phyloP scores from a whole-genome alignment of 35 echinoderm and acorn worm species.

The Ophioderma brevispina region DNA sequence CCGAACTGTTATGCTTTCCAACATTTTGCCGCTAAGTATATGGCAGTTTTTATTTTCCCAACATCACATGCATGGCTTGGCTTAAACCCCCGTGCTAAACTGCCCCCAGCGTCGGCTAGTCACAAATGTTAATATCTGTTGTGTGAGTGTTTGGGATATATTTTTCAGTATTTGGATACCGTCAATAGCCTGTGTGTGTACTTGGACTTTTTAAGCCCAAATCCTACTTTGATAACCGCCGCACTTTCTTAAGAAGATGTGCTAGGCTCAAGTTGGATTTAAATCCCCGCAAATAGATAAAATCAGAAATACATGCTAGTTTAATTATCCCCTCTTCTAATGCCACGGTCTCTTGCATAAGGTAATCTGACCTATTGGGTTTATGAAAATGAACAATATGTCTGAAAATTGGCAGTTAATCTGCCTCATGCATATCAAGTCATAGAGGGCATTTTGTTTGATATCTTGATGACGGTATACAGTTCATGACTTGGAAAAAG shows the following conservation, averaged over 20 bases:
- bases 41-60: neutral
- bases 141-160: neutral
- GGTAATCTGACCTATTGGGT: neutral
- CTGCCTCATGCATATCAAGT: neutral
- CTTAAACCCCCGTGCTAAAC: neutral
- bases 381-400: conserved; percentile 2
- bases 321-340: neutral
- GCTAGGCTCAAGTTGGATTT: neutral
- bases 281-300: neutral
- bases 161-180: neutral
- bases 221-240: neutral
- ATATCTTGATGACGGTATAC: too few species aligned
- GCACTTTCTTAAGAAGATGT: conserved; percentile 6
- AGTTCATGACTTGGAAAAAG: too few species aligned
- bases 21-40: neutral
- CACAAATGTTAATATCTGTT: neutral
- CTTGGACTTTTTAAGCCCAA: conserved; percentile 5
- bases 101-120: neutral
- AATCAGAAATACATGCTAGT: neutral
- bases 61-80: neutral
- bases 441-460: too few species aligned
- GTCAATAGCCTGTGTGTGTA: neutral
- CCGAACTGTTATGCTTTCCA: conserved; percentile 3
- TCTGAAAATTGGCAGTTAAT: neutral
- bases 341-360: neutral